Evolutionary conservation across 2,888 invertebrate species (phyloP).

Genomic region (Volucella bombylans): DNA sequence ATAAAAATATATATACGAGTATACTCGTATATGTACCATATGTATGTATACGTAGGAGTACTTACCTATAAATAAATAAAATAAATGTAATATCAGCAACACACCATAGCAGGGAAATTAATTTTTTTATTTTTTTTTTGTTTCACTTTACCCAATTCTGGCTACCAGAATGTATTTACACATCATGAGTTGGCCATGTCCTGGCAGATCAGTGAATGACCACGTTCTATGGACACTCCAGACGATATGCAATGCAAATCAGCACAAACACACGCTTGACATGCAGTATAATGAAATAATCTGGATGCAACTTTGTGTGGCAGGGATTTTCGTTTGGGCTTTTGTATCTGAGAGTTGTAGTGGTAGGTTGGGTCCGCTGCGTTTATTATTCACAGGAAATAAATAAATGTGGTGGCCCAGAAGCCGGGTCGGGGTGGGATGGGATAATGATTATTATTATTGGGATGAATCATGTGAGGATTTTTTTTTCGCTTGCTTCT

Average conservation of each 20-base stretch:
- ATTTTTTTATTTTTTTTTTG: background rate
- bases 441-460: constrained; percentile 32
- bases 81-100: constrained; percentile 20
- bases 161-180: background rate
- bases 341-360: background rate
- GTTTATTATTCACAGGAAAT: constrained; percentile 49
- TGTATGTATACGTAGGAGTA: too few relatives aligned
- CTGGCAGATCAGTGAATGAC: constrained; percentile 45
- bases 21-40: too few relatives aligned
- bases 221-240: background rate
- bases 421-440: background rate
- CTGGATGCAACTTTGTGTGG: constrained; percentile 36
- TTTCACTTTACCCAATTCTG: background rate
- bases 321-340: constrained; percentile 14
- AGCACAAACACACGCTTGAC: constrained; percentile 25
- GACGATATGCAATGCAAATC: constrained; percentile 35
- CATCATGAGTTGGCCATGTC: constrained; percentile 51
- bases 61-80: background rate
- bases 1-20: too few relatives aligned
- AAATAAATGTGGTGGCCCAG: constrained; percentile 16
- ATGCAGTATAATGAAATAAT: constrained; percentile 51
- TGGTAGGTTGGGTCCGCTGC: background rate
- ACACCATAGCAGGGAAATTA: constrained; percentile 36
- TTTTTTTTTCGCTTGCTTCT: constrained; percentile 3
- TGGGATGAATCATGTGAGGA: background rate